Conservation (phyloP, 2,888 invertebrate species). For the Andricus quercusramuli region DNA sequence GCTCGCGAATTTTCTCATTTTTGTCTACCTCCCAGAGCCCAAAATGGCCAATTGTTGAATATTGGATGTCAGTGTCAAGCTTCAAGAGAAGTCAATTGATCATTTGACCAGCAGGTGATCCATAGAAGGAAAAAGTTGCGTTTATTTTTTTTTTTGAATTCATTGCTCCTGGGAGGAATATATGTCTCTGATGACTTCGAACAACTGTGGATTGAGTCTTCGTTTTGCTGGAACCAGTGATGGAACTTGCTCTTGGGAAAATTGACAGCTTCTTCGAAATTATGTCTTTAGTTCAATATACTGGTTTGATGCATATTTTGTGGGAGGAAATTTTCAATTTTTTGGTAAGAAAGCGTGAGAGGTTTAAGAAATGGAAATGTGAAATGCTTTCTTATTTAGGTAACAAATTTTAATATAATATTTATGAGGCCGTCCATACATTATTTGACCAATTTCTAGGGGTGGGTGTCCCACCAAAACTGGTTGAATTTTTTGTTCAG, state of each 20-base stretch:
- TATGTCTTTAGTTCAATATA: not conserved
- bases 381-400: too few relatives aligned
- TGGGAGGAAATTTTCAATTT: not conserved
- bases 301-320: not conserved
- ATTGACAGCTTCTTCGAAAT: conserved; percentile 18
- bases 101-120: conserved; percentile 24
- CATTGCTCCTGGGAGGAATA: conserved; percentile 9
- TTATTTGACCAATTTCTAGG: too few relatives aligned
- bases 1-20: conserved; percentile 32
- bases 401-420: too few relatives aligned
- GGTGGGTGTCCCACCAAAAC: too few relatives aligned
- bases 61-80: conserved; percentile 3
- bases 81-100: conserved; percentile 33
- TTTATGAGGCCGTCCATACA: too few relatives aligned
- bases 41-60: conserved; percentile 25
- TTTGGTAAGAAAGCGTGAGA: not conserved
- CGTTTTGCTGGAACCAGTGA: not conserved
- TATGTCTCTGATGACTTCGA: conserved; percentile 10
- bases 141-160: conserved; percentile 15
- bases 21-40: not conserved
- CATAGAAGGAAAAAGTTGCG: conserved; percentile 21
- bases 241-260: conserved; percentile 39
- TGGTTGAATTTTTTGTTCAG: too few relatives aligned
- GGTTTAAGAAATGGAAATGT: too few relatives aligned
- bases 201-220: conserved; percentile 39